These are phyloP conservation scores for Poeciliopsis gracilis DNA, from an alignment of 2,797 vertebrate genomes.

Conservation along the genomic window DNA sequence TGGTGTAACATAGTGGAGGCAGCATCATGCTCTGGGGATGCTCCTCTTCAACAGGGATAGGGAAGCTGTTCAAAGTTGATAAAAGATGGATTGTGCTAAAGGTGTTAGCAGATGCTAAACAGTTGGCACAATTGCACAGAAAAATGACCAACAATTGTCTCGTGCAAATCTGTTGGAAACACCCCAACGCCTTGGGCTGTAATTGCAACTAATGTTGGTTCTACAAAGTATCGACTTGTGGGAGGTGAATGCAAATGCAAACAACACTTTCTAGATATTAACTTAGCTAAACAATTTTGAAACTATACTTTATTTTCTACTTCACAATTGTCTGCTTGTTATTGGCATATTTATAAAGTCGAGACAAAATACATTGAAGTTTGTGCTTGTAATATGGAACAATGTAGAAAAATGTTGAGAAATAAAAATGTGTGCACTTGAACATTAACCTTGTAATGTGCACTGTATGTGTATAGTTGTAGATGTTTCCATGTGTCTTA, in stretches of 20 bases:
- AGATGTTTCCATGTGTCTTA: conserved; percentile 27
- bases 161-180: background rate
- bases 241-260: background rate
- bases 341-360: background rate
- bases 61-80: background rate
- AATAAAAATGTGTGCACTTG: background rate
- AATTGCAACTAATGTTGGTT: background rate
- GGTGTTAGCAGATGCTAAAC: background rate
- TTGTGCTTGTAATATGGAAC: background rate
- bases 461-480: conserved; percentile 22
- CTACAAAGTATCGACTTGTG: background rate
- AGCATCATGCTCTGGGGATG: background rate
- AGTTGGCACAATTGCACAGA: background rate
- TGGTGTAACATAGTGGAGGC: background rate
- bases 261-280: too few species aligned
- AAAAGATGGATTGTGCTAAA: background rate
- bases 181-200: background rate
- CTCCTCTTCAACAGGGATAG: background rate
- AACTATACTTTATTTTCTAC: background rate
- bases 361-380: background rate
- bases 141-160: background rate
- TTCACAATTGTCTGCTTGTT: background rate
- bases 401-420: background rate
- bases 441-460: conserved; percentile 6
- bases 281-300: background rate